Conservation (phyloP, 1,140 invertebrate genomes). For the Camponotus floridanus region DNA sequence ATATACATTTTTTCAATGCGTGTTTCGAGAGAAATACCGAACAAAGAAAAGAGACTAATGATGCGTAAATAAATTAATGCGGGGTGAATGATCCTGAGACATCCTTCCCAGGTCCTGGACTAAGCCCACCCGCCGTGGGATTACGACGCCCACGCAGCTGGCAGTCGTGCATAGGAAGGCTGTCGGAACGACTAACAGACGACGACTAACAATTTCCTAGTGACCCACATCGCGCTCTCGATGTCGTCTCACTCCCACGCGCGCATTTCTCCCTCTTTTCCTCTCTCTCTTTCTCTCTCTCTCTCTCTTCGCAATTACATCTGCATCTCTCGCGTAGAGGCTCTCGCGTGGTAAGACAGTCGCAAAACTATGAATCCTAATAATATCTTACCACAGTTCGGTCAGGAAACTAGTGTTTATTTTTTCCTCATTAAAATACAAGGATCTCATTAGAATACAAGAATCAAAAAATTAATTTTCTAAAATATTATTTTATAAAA, state of each 20-base stretch:
- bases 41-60: no score
- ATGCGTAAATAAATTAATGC: not conserved
- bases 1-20: no score
- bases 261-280: constrained; percentile 28
- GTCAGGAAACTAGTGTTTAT: not conserved
- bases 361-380: constrained; percentile 14
- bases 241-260: constrained; percentile 77
- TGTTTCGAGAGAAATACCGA: not conserved
- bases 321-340: constrained; percentile 32
- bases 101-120: constrained; percentile 44
- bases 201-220: constrained; percentile 81
- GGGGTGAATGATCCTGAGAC: not conserved
- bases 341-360: not conserved
- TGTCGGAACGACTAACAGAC: constrained; percentile 69
- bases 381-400: not conserved
- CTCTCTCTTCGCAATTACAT: constrained; percentile 8
- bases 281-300: constrained; percentile 13
- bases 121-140: constrained; percentile 29
- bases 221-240: constrained; percentile 81
- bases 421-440: not conserved
- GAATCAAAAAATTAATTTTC: no score
- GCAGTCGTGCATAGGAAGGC: constrained; percentile 61
- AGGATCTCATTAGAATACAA: no score
- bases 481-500: no score
- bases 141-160: constrained; percentile 67